These are phyloP conservation scores for Hippoglossus stenolepis DNA, from an alignment of 2,113 vertebrate genomes.

Conservation along the genomic window DNA sequence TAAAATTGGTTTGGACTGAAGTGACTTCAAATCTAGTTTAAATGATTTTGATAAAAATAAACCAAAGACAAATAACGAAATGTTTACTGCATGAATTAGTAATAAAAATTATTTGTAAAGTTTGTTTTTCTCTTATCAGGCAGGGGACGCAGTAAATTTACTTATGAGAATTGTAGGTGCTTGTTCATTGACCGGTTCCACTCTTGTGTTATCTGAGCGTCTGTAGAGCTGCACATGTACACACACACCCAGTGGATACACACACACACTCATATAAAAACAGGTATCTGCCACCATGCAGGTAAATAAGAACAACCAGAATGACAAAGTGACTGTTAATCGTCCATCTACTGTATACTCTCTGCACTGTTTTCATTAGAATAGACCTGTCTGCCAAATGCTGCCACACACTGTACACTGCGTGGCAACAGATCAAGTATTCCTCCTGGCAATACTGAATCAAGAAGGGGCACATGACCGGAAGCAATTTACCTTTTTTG, in stretches of 20 bases:
- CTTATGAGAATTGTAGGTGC: not conserved
- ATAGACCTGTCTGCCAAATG: not conserved
- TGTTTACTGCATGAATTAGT: not conserved
- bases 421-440: not conserved
- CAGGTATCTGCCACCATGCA: constrained; percentile 1
- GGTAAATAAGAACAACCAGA: constrained; percentile 21
- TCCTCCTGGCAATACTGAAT: constrained; percentile 23
- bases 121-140: not conserved
- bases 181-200: constrained; percentile 9
- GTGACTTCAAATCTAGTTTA: not conserved
- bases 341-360: constrained; percentile 25
- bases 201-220: constrained; percentile 13
- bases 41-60: constrained; percentile 11
- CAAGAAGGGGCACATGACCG: not conserved
- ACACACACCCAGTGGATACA: not conserved
- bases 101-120: not conserved
- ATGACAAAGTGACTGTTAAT: constrained; percentile 64
- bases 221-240: constrained; percentile 3
- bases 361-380: constrained; percentile 27
- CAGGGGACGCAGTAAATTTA: not conserved
- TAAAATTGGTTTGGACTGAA: not conserved
- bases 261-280: not conserved
- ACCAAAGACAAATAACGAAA: constrained; percentile 23
- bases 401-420: constrained; percentile 24
- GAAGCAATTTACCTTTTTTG: constrained; percentile 9